Evolutionary conservation across 2,797 vertebrate species (phyloP).

Genomic region (Tragelaphus oryx): DNA sequence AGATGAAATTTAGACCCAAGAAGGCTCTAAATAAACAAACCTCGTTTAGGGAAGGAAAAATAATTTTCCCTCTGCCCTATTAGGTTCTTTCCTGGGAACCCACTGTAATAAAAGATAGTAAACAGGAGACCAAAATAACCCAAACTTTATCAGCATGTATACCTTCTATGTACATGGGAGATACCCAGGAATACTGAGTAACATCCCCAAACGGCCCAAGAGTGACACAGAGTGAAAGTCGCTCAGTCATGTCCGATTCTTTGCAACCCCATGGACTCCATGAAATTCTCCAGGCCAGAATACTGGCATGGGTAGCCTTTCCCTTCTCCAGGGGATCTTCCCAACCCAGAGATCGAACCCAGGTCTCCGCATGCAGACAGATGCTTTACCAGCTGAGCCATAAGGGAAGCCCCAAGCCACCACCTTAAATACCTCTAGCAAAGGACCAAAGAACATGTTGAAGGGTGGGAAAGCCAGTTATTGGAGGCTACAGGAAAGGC

Average conservation of each 20-base stretch:
- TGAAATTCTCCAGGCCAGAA: not conserved
- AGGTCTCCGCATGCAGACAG: not conserved
- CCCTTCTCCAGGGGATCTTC: not conserved
- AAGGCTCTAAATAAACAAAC: not conserved
- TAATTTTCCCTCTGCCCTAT: not conserved
- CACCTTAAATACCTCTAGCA: not conserved
- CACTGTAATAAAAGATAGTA: not conserved
- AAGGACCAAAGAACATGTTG: not conserved
- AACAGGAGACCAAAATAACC: not conserved
- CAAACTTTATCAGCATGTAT: not conserved
- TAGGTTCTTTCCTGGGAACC: not conserved
- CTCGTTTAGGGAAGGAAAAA: not conserved
- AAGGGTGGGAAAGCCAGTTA: not conserved
- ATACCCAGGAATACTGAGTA: not conserved
- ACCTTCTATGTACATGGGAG: not conserved
- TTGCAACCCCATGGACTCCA: not conserved
- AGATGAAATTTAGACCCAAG: not conserved
- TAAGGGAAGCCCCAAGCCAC: not conserved
- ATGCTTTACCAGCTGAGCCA: not conserved
- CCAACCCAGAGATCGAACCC: not conserved
- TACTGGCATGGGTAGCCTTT: not conserved
- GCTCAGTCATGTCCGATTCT: accelerated
- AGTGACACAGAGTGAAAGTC: not conserved
- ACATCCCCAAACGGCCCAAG: not conserved
- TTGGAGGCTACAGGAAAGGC: not conserved